A percentile compares a stretch with the other conserved stretches of the same genome.
These are phyloP conservation scores for Aegithalos caudatus DNA, from an alignment of 2,113 vertebrate species.

Conservation along the genomic window DNA sequence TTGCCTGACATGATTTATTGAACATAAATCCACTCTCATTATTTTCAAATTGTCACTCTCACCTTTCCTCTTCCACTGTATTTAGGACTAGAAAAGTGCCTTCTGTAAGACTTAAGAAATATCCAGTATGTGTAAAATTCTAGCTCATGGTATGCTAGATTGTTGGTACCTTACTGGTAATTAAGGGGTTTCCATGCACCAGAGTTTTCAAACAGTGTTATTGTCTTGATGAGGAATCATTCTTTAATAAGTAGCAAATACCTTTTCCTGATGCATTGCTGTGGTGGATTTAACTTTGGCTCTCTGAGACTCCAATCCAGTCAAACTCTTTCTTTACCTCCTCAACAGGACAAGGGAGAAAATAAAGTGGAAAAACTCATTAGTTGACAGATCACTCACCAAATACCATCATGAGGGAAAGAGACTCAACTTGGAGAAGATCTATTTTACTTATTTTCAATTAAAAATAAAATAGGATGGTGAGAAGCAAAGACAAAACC, in stretches of 20 bases:
- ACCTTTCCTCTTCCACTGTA: background rate
- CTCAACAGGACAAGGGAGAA: background rate
- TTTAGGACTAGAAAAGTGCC: background rate
- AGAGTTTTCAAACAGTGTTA: background rate
- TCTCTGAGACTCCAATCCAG: background rate
- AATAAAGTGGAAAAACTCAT: background rate
- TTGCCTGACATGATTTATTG: background rate
- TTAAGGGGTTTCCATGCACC: background rate
- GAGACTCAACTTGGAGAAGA: background rate
- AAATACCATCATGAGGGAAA: background rate
- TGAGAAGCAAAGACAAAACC: background rate
- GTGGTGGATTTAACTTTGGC: background rate
- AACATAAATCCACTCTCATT: background rate
- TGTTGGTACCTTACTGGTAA: background rate
- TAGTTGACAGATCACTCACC: background rate
- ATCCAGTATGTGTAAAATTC: background rate
- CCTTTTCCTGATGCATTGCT: background rate
- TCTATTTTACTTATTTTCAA: background rate
- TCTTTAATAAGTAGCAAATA: background rate
- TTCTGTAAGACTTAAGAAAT: background rate
- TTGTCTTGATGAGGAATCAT: background rate
- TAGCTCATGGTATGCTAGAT: background rate
- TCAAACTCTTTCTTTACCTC: background rate
- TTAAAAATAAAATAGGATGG: background rate
- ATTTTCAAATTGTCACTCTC: background rate